phyloP scores from a whole-genome alignment of 2,888 invertebrate genomes.

The Gortyna flavago region DNA sequence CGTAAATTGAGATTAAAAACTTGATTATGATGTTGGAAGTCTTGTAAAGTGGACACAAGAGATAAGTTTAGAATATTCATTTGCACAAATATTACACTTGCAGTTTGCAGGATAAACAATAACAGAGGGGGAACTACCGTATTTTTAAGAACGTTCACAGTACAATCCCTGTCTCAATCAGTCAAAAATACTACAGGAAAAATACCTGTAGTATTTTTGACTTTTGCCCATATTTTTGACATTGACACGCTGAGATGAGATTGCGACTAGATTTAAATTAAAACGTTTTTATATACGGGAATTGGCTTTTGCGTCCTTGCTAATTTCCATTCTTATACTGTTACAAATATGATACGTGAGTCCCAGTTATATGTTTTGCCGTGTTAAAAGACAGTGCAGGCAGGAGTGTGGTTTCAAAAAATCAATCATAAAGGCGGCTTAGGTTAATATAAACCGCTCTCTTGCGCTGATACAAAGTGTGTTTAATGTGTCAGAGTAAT shows the following conservation, averaged over 20 bases:
- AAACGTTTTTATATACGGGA: not conserved
- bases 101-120: not conserved
- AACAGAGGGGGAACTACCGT: not conserved
- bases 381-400: not conserved
- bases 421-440: not conserved
- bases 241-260: not conserved
- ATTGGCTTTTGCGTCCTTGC: not conserved
- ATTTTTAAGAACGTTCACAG: not conserved
- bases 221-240: not conserved
- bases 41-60: not conserved
- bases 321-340: not conserved
- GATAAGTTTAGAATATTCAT: not conserved
- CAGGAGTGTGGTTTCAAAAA: not conserved
- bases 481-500: not conserved
- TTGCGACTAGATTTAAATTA: too few relatives aligned
- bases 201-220: too few relatives aligned
- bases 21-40: not conserved
- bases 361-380: constrained; percentile 4
- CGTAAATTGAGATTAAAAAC: constrained; percentile 2
- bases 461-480: not conserved
- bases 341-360: not conserved
- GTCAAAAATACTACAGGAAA: too few relatives aligned
- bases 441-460: not conserved
- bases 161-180: too few relatives aligned
- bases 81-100: not conserved